Evolutionary conservation across 2,797 vertebrate genomes (phyloP), one percentile per base, ranked within the genome.

Genomic region (Molossus alvarezi): DNA sequence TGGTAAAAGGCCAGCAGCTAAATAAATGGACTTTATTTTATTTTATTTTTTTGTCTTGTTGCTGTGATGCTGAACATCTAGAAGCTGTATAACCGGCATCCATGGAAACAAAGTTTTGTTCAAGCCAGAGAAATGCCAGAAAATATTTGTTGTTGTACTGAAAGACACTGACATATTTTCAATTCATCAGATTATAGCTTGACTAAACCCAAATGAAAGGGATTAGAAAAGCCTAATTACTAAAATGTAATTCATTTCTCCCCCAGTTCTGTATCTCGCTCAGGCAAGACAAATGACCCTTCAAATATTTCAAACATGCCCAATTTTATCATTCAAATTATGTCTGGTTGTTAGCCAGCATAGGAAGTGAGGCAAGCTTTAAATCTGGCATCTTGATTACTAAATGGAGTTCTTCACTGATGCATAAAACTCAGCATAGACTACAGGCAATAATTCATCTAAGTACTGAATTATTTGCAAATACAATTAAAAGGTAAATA

Each of bases 61-160:
- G 64, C 67, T 86, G 27, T 87, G 82, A 60, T 79, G 25, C 83
- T 58, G 37, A 93, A 90, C 67, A 93, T 88, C 57, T 67, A 21
- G 82, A 92, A 76, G 79, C 57, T 55, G 4, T 91, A 18, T 90
- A 80, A 65, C 57, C 91, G 65, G 72, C 60, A 90, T 96, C 96
- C 93, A 72, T 97, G 89, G 96, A 90, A 97, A 97, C 89, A 20
- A 64, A 95, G n/a, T 82, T 97, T 72, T 86, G n/a, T 81, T 94
- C 82, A 84, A 90, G 82, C 67, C 37, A 62, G 41, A 77, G 45
- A 95, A 96, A 94, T 95, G 83, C 81, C 86, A 97, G 75, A 82
- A 95, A 89, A 81, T 81, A 73, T 88, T 92, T 86, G 72, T 87
- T 90, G 25, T 76, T 83, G 5, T 73, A 77, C 48, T 79, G 37